phyloP scores from a whole-genome alignment of 2,797 vertebrate species.

The Sebastes itinus region DNA sequence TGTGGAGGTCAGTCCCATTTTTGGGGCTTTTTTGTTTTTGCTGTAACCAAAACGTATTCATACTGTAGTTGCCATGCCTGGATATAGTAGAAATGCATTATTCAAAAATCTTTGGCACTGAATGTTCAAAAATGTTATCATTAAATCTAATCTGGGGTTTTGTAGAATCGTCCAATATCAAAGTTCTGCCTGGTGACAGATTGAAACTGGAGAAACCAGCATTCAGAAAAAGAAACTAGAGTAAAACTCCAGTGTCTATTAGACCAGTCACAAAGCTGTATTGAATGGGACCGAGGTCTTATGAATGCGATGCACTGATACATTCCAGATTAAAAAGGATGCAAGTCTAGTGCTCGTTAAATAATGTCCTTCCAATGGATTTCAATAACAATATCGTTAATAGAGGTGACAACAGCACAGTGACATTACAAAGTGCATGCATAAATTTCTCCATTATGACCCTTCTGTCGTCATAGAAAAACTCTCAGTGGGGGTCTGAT shows the following conservation, averaged over 20 bases:
- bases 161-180: neutral
- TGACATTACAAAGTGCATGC: conserved; percentile 17
- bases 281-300: neutral
- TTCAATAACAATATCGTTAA: conserved; percentile 24
- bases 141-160: neutral
- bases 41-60: neutral
- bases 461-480: conserved; percentile 12
- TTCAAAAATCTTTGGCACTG: too few species aligned
- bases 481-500: conserved; percentile 35
- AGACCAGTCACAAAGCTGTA: neutral
- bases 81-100: neutral
- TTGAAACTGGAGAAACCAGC: neutral
- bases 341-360: neutral
- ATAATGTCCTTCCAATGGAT: neutral
- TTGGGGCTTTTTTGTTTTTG: neutral
- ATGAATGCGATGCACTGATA: neutral
- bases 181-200: neutral
- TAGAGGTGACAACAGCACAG: conserved; percentile 8
- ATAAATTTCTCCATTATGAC: conserved; percentile 18
- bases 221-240: neutral
- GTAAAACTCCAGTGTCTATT: neutral
- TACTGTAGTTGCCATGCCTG: neutral
- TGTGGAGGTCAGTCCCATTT: neutral
- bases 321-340: neutral
- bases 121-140: neutral